Evolutionary conservation across 1,140 invertebrate species (phyloP).

Genomic region (Diorhabda elongata): DNA sequence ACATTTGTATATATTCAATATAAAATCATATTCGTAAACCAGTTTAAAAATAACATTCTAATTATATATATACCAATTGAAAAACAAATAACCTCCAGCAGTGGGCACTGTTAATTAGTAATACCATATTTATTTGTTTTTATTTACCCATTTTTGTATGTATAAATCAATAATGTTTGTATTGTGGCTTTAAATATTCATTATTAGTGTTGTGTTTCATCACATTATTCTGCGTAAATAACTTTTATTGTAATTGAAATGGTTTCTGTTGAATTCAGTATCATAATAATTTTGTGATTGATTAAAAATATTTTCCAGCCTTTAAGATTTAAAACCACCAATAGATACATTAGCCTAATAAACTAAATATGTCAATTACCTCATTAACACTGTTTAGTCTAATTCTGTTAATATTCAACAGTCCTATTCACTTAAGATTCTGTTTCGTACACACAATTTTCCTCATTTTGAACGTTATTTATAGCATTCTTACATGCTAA

Average conservation of each 20-base stretch:
- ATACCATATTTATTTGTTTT: constrained; percentile 3
- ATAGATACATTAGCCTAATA: no score
- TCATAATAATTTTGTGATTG: no score
- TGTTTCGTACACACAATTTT: no score
- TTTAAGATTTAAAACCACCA: no score
- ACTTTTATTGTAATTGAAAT: background rate
- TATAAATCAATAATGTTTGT: background rate
- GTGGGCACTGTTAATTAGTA: constrained; percentile 2
- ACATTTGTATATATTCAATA: background rate
- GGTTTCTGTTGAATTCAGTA: no score
- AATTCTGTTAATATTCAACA: no score
- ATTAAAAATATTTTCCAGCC: no score
- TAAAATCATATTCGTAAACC: constrained; percentile 1
- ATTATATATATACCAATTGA: background rate
- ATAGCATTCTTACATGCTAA: no score
- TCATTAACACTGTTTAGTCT: no score
- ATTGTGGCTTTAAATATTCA: background rate
- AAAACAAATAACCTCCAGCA: background rate
- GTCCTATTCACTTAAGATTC: no score
- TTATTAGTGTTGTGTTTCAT: background rate
- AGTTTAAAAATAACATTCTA: background rate
- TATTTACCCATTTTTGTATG: background rate
- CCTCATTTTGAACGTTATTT: no score
- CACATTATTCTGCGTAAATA: background rate
- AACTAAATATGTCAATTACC: no score